These are phyloP conservation scores for Littorina saxatilis DNA, from an alignment of 1,140 invertebrate genomes.

Conservation along the genomic window DNA sequence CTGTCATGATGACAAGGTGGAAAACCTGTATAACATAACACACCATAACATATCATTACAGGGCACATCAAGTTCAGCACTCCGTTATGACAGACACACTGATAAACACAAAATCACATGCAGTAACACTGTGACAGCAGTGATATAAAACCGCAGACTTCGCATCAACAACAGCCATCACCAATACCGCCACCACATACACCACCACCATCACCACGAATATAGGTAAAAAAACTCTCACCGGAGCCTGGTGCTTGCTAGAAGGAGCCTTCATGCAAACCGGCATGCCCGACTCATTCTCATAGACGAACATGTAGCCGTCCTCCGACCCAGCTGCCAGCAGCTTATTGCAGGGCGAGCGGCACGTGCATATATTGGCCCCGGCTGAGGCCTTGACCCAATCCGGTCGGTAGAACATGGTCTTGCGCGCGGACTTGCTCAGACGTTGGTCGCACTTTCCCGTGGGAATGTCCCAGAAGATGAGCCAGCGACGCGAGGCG, in stretches of 20 bases:
- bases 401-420: slow-evolving; percentile 60
- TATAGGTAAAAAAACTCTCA: slow-evolving; percentile 43
- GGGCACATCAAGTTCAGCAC: no score
- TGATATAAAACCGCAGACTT: no score
- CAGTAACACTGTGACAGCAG: background rate
- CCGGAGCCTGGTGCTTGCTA: slow-evolving; percentile 57
- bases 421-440: slow-evolving; percentile 49
- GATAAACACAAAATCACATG: slow-evolving; percentile 2
- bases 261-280: slow-evolving; percentile 53
- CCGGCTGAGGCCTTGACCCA: slow-evolving; percentile 52
- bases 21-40: slow-evolving; percentile 44
- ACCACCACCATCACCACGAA: background rate
- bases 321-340: slow-evolving; percentile 63
- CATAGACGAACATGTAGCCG: slow-evolving; percentile 64
- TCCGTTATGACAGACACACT: background rate
- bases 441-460: slow-evolving; percentile 64
- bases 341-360: slow-evolving; percentile 40
- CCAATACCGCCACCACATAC: background rate
- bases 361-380: slow-evolving; percentile 44
- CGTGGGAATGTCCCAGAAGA: slow-evolving; percentile 67
- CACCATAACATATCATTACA: no score
- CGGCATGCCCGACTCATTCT: slow-evolving; percentile 55
- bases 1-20: slow-evolving; percentile 47
- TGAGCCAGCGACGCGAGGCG: slow-evolving; percentile 50
- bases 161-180: no score